Conservation (phyloP, 2,888 invertebrate species). For the Troglohyphantes excavatus region DNA sequence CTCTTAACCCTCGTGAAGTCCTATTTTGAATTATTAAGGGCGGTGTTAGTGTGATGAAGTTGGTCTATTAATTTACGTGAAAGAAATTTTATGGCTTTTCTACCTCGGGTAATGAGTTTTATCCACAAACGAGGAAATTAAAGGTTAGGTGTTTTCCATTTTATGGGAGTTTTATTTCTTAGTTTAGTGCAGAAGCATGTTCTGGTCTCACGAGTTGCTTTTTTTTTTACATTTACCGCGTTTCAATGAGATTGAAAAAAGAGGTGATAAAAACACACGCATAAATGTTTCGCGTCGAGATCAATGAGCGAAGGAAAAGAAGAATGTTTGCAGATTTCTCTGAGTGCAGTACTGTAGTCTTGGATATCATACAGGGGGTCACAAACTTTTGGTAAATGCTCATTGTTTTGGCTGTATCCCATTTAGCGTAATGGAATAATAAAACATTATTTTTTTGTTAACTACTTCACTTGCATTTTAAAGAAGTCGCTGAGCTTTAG, state of each 20-base stretch:
- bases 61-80: slow-evolving; percentile 6
- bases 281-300: slow-evolving; percentile 6
- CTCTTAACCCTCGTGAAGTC: neutral
- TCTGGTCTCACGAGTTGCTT: neutral
- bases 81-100: slow-evolving; percentile 17
- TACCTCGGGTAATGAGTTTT: slow-evolving; percentile 12
- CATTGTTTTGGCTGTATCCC: no score
- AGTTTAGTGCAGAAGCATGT: slow-evolving; percentile 38
- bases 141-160: slow-evolving; percentile 10
- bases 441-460: no score
- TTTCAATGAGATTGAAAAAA: neutral
- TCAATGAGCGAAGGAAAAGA: neutral
- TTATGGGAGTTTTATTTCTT: slow-evolving; percentile 47
- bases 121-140: slow-evolving; percentile 41
- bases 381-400: no score
- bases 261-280: slow-evolving; percentile 4
- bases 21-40: slow-evolving; percentile 3
- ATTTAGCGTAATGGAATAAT: no score
- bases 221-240: neutral
- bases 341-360: no score
- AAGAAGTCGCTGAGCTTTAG: no score
- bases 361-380: no score
- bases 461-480: no score
- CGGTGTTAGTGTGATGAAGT: slow-evolving; percentile 9
- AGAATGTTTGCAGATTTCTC: neutral